Conservation (phyloP, 1,140 invertebrate genomes). For the Tachypleus tridentatus region DNA sequence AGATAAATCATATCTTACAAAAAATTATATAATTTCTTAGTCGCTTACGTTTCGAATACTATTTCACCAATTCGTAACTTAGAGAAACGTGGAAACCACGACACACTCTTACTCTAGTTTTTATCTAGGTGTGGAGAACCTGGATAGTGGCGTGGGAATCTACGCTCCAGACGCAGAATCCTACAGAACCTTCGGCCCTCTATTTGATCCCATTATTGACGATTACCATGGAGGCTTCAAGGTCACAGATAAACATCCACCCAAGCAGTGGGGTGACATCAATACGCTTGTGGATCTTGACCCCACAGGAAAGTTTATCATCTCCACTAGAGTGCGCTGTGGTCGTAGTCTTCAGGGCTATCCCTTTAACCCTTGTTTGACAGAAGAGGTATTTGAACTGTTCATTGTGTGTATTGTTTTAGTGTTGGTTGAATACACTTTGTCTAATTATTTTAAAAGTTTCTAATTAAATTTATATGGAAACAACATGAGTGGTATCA, state of each 20-base stretch:
- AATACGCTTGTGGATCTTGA: slow-evolving; percentile 48
- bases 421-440: too few relatives aligned
- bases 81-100: too few relatives aligned
- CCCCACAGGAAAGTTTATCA: slow-evolving; percentile 52
- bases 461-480: too few relatives aligned
- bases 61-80: too few relatives aligned
- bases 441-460: too few relatives aligned
- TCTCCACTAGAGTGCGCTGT: slow-evolving; percentile 59
- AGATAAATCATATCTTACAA: too few relatives aligned
- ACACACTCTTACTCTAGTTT: too few relatives aligned
- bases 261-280: slow-evolving; percentile 38
- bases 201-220: slow-evolving; percentile 61
- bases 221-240: slow-evolving; percentile 43
- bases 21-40: too few relatives aligned
- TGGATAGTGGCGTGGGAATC: slow-evolving; percentile 48
- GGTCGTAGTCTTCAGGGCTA: slow-evolving; percentile 57
- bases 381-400: slow-evolving; percentile 20
- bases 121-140: slow-evolving; percentile 49
- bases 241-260: slow-evolving; percentile 41
- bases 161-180: slow-evolving; percentile 68
- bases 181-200: slow-evolving; percentile 62
- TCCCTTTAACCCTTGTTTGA: slow-evolving; percentile 43
- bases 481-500: too few relatives aligned
- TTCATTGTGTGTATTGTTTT: too few relatives aligned
- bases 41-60: too few relatives aligned